Evolutionary conservation across 35 echinoderm and acorn worm species (phyloP).

Genomic region (Lytechinus variegatus): DNA sequence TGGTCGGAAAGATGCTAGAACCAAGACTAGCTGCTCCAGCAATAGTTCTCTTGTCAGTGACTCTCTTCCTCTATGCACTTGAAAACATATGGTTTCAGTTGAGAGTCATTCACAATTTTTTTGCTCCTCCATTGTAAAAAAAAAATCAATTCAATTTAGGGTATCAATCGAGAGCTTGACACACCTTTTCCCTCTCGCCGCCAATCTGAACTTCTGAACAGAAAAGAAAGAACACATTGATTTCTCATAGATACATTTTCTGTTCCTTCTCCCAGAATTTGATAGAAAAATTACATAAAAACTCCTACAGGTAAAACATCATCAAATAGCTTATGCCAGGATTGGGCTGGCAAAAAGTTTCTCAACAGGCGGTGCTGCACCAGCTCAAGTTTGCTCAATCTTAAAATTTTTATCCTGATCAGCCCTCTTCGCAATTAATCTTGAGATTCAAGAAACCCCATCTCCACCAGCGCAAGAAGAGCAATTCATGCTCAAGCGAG

Average conservation of each 20-base stretch:
- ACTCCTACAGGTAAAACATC: no score
- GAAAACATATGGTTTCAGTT: conserved; percentile 33
- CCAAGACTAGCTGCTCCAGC: neutral
- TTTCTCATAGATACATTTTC: neutral
- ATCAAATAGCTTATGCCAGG: no score
- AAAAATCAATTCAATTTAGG: neutral
- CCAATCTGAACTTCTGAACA: neutral
- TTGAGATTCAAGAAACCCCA: no score
- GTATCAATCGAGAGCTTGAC: neutral
- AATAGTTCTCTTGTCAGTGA: neutral
- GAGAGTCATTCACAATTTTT: neutral
- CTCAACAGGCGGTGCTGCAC: no score
- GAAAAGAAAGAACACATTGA: neutral
- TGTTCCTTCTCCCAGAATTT: no score
- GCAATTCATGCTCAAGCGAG: no score
- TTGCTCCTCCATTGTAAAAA: neutral
- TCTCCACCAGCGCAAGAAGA: no score
- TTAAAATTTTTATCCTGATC: no score
- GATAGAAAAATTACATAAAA: no score
- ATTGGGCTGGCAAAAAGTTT: no score
- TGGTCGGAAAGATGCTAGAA: neutral
- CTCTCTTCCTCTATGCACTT: conserved; percentile 17
- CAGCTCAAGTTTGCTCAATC: no score
- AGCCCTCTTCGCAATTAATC: no score
- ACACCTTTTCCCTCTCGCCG: neutral